Evolutionary conservation across 2,888 invertebrate genomes (phyloP).

Genomic region (Seira ritae): DNA sequence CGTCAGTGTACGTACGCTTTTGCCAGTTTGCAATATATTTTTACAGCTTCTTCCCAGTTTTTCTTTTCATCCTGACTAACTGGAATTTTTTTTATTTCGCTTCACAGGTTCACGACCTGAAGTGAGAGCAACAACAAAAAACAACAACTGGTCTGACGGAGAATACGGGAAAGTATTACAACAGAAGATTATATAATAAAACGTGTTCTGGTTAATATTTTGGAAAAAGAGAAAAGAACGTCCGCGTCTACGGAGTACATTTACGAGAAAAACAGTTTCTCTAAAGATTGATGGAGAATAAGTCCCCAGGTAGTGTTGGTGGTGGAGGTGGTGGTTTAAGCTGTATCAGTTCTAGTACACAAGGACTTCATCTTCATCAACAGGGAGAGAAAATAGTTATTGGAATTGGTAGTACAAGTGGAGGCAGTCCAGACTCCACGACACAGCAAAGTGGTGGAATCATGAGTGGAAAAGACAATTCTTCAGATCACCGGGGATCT

Average conservation of each 20-base stretch:
- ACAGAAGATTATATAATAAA: background rate
- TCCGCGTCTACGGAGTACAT: background rate
- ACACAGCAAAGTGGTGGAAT: constrained; percentile 63
- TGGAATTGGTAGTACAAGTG: constrained; percentile 57
- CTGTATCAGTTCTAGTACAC: constrained; percentile 72
- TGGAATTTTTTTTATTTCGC: constrained; percentile 67
- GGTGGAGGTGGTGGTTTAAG: constrained; percentile 69
- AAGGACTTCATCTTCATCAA: constrained; percentile 56
- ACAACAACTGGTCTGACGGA: constrained; percentile 43
- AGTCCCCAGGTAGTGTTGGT: constrained; percentile 71
- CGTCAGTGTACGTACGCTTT: constrained; percentile 11
- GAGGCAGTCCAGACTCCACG: constrained; percentile 73
- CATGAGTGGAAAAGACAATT: constrained; percentile 62
- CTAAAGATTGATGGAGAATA: constrained; percentile 71
- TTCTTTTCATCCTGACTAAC: constrained; percentile 61
- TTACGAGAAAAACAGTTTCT: constrained; percentile 31
- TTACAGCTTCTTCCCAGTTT: constrained; percentile 37
- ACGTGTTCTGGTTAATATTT: constrained; percentile 5
- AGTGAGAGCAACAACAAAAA: constrained; percentile 54
- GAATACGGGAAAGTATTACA: constrained; percentile 26
- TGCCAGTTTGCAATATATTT: background rate
- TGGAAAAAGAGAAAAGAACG: background rate
- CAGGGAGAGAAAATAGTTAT: constrained; percentile 57
- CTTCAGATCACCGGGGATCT: constrained; percentile 60
- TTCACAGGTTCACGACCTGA: constrained; percentile 68